Conservation (phyloP, 2,888 invertebrate species). For the Iphiclides podalirius region DNA sequence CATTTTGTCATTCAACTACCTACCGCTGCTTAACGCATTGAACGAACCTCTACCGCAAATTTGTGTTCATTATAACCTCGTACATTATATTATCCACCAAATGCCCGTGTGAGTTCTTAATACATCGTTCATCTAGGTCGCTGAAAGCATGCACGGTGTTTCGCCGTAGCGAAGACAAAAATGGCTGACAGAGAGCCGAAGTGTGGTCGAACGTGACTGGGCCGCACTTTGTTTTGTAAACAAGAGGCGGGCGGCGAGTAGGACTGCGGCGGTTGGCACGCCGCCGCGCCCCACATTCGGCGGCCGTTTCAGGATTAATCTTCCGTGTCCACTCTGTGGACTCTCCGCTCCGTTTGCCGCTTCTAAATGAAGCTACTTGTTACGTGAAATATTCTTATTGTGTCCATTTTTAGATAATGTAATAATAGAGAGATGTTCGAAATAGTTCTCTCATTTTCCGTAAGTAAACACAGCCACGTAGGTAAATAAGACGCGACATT, state of each 20-base stretch:
- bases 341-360: neutral
- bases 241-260: constrained; percentile 25
- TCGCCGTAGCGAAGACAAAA: constrained; percentile 10
- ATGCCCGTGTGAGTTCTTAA: neutral
- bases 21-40: too few species aligned
- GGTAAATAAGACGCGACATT: constrained; percentile 16
- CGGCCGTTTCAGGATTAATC: constrained; percentile 9
- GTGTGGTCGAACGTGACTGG: constrained; percentile 25
- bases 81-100: too few species aligned
- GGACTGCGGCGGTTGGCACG: constrained; percentile 24
- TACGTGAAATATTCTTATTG: neutral
- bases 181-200: constrained; percentile 8
- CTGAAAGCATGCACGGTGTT: constrained; percentile 16
- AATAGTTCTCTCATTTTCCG: neutral
- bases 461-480: neutral
- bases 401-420: neutral
- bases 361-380: neutral
- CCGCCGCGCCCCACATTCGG: constrained; percentile 16
- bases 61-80: too few species aligned
- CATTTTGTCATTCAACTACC: neutral
- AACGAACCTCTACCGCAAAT: too few species aligned
- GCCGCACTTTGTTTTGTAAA: constrained; percentile 30
- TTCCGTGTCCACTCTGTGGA: constrained; percentile 11
- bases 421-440: neutral
- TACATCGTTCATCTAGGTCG: neutral